A percentile compares a stretch with the other conserved stretches of the same genome.
These are phyloP conservation scores for Lasioglossum malachurum DNA, from an alignment of 2,888 invertebrate species.

Conservation along the genomic window DNA sequence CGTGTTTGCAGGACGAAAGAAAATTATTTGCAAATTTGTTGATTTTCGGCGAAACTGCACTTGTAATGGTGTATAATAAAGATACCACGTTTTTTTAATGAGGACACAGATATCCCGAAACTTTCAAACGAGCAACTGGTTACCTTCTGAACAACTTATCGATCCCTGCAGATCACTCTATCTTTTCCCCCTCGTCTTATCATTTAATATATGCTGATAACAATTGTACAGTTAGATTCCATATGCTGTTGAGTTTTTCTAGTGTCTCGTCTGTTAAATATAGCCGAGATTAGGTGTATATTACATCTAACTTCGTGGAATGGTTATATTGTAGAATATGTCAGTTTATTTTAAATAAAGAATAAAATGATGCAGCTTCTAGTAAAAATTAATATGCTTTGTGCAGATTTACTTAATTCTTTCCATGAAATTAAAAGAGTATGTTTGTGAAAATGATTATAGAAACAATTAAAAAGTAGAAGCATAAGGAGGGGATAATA, in stretches of 20 bases:
- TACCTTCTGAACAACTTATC: conserved; percentile 47
- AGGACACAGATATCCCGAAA: conserved; percentile 22
- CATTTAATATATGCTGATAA: conserved; percentile 62
- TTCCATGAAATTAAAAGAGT: neutral
- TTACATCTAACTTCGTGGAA: neutral
- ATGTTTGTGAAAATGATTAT: neutral
- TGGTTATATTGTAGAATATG: neutral
- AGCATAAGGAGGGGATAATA: neutral
- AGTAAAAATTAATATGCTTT: neutral
- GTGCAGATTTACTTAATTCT: neutral
- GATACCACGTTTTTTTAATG: conserved; percentile 1
- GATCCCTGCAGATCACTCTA: conserved; percentile 34
- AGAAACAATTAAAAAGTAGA: neutral
- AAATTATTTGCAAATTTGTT: neutral
- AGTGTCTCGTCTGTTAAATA: conserved; percentile 26
- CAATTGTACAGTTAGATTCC: conserved; percentile 53
- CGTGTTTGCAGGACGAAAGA: neutral
- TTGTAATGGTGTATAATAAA: neutral
- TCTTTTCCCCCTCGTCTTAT: conserved; percentile 53
- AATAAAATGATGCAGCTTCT: neutral
- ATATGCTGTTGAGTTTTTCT: conserved; percentile 33
- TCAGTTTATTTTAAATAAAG: neutral
- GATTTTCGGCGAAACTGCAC: conserved; percentile 12
- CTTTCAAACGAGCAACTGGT: conserved; percentile 37
- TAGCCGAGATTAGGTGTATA: neutral